phyloP scores from a whole-genome alignment of 2,797 vertebrate genomes.

The Anas georgica region DNA sequence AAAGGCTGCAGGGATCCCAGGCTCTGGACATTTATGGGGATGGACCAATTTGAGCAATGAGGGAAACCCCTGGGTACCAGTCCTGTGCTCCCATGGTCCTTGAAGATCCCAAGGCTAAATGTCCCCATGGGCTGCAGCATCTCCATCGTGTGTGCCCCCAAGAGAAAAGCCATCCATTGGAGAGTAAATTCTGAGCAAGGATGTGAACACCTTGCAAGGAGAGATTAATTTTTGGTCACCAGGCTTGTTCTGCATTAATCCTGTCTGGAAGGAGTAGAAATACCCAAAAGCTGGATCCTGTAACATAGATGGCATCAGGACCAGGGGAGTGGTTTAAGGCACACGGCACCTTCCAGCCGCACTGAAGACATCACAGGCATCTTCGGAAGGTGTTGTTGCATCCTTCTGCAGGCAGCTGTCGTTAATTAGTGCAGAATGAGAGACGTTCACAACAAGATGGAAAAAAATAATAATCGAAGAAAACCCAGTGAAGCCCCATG shows the following conservation, averaged over 20 bases:
- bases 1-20: not conserved
- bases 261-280: not conserved
- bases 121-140: not conserved
- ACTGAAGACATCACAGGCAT: rapidly evolving
- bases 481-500: constrained; percentile 15
- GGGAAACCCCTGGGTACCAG: not conserved
- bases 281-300: rapidly evolving
- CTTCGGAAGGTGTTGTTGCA: not conserved
- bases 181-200: not conserved
- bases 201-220: not conserved
- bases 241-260: not conserved
- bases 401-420: not conserved
- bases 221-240: not conserved
- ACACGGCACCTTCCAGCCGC: not conserved
- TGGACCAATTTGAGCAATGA: not conserved
- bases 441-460: constrained; percentile 10
- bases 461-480: constrained; percentile 36
- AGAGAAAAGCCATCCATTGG: rapidly evolving
- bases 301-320: not conserved
- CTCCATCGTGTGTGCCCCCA: not conserved
- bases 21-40: not conserved
- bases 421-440: not conserved
- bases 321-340: not conserved
- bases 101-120: not conserved
- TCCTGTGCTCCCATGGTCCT: not conserved